A percentile compares a stretch with the other conserved stretches of the same genome.
phyloP scores from a whole-genome alignment of 1,140 invertebrate genomes.

The Scylla paramamosain region DNA sequence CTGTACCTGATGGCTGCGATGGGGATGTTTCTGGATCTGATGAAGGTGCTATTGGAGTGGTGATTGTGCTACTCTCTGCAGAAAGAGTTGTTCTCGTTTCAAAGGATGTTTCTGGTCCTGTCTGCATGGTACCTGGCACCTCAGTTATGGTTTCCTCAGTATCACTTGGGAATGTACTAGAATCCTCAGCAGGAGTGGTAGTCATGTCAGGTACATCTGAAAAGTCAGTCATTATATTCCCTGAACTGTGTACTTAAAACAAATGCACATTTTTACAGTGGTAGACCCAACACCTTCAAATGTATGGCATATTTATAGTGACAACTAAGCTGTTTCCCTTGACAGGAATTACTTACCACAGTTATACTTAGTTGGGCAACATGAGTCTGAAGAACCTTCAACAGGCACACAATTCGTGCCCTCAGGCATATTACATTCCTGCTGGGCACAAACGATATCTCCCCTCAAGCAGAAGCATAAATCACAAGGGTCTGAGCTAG shows the following conservation, averaged over 20 bases:
- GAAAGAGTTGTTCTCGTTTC: conserved; percentile 68
- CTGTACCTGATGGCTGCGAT: neutral
- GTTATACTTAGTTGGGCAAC: conserved; percentile 92
- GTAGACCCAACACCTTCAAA: too few species aligned
- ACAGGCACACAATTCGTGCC: conserved; percentile 48
- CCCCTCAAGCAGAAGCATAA: conserved; percentile 96
- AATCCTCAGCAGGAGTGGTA: neutral
- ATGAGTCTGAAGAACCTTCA: conserved; percentile 86
- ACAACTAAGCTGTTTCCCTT: too few species aligned
- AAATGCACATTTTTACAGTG: too few species aligned
- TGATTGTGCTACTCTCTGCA: conserved; percentile 35
- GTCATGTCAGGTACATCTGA: neutral
- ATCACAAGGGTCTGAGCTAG: conserved; percentile 86
- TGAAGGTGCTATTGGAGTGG: conserved; percentile 47
- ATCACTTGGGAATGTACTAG: too few species aligned
- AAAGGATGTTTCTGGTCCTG: conserved; percentile 37
- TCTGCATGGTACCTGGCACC: conserved; percentile 47
- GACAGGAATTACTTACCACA: conserved; percentile 81
- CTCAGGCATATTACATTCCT: conserved; percentile 90
- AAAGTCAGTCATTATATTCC: too few species aligned
- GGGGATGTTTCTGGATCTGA: neutral
- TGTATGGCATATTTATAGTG: too few species aligned
- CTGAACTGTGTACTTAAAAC: too few species aligned
- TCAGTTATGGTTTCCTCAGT: neutral
- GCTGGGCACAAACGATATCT: conserved; percentile 93